A percentile compares a stretch with the other conserved stretches of the same genome.
phyloP scores from a whole-genome alignment of 1,140 invertebrate genomes.

The Asobara japonica region DNA sequence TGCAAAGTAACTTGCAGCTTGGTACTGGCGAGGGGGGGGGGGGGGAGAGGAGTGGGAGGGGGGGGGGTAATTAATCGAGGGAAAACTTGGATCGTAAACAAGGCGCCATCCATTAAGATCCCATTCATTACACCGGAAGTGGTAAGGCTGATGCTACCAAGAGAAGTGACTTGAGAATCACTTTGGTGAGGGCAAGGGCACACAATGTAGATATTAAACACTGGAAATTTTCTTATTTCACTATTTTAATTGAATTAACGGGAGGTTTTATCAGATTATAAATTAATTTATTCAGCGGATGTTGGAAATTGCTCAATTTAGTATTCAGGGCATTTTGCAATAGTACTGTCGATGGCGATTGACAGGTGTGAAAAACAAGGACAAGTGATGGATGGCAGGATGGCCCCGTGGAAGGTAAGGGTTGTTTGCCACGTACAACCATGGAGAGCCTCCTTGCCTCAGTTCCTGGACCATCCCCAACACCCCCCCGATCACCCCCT shows the following conservation, averaged over 20 bases:
- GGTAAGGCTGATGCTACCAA: constrained; percentile 30
- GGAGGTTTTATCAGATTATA: too few species aligned
- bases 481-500: too few species aligned
- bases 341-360: neutral
- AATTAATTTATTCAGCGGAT: too few species aligned
- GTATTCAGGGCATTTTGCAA: too few species aligned
- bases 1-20: constrained; percentile 1
- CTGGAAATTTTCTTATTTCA: too few species aligned
- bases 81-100: constrained; percentile 60
- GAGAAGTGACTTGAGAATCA: neutral
- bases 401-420: neutral
- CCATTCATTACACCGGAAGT: constrained; percentile 57
- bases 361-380: neutral
- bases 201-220: neutral
- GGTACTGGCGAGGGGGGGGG: too few species aligned
- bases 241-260: too few species aligned
- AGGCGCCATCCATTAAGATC: constrained; percentile 56
- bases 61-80: constrained; percentile 43
- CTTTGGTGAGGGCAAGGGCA: constrained; percentile 12
- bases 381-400: neutral
- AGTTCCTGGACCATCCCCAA: too few species aligned
- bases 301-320: too few species aligned
- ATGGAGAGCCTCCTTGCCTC: neutral
- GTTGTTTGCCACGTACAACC: neutral
- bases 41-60: constrained; percentile 1